Evolutionary conservation across 2,888 invertebrate species (phyloP).

Genomic region (Himalopsyche anomala): DNA sequence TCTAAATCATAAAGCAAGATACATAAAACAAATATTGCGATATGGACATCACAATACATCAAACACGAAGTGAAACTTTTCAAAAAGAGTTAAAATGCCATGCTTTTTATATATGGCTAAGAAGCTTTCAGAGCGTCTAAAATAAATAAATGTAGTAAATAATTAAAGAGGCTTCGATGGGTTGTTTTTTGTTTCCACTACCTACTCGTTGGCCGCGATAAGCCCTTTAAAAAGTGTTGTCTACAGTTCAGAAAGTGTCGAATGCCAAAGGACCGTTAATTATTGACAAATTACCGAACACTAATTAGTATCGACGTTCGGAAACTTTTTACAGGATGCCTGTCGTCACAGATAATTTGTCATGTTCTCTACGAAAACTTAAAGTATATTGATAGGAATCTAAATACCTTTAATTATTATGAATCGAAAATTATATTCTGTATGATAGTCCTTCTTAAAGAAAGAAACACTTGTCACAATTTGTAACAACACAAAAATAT

Average conservation of each 20-base stretch:
- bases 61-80: too few species aligned
- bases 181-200: conserved; percentile 24
- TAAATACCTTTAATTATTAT: too few species aligned
- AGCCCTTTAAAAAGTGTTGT: conserved; percentile 24
- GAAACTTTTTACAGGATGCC: conserved; percentile 37
- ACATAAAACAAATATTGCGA: too few species aligned
- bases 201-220: conserved; percentile 16
- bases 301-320: conserved; percentile 48
- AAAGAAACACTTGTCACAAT: too few species aligned
- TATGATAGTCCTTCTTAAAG: too few species aligned
- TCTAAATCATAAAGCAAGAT: too few species aligned
- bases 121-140: not conserved
- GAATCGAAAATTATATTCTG: too few species aligned
- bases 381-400: not conserved
- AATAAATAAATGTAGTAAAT: not conserved
- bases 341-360: conserved; percentile 10
- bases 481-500: too few species aligned
- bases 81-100: too few species aligned
- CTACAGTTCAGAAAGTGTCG: conserved; percentile 41
- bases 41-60: too few species aligned
- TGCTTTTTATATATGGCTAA: too few species aligned
- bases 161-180: not conserved
- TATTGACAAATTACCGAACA: conserved; percentile 48
- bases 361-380: not conserved
- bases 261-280: conserved; percentile 54